These are phyloP conservation scores for Drosophila serrata DNA, from an alignment of 1,140 invertebrate species.

Conservation along the genomic window DNA sequence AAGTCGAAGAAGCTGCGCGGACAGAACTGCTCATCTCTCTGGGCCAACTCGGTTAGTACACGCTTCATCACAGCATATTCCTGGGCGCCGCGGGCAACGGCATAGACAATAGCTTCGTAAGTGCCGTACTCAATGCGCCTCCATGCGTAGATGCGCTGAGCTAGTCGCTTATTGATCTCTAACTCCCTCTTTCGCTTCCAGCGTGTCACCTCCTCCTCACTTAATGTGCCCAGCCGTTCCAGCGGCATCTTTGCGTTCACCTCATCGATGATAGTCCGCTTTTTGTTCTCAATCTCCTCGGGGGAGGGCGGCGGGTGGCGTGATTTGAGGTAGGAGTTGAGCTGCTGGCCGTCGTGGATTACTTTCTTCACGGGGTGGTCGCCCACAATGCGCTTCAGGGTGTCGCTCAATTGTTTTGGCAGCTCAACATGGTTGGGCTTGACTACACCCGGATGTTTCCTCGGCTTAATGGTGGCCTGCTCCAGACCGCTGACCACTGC, in stretches of 20 bases:
- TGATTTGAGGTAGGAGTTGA: constrained; percentile 88
- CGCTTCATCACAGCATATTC: constrained; percentile 91
- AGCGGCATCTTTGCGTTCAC: constrained; percentile 76
- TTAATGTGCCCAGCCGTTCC: constrained; percentile 56
- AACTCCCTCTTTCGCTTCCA: constrained; percentile 80
- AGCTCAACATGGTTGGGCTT: constrained; percentile 86
- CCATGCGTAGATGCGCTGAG: constrained; percentile 89
- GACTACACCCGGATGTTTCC: constrained; percentile 89
- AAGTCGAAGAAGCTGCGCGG: constrained; percentile 94
- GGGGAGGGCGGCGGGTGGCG: constrained; percentile 88
- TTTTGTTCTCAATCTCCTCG: constrained; percentile 85
- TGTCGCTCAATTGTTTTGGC: constrained; percentile 87
- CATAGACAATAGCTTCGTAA: constrained; percentile 89
- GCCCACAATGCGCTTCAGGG: constrained; percentile 86
- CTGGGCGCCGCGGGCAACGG: constrained; percentile 88
- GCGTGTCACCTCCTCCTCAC: constrained; percentile 63
- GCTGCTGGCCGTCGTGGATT: constrained; percentile 86
- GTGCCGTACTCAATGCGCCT: constrained; percentile 89
- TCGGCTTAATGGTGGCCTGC: constrained; percentile 87
- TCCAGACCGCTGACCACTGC: constrained; percentile 86
- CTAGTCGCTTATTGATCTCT: constrained; percentile 84
- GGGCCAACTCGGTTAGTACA: constrained; percentile 91
- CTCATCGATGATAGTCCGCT: constrained; percentile 69
- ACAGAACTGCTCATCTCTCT: constrained; percentile 88
- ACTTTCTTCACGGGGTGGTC: constrained; percentile 87